These are phyloP conservation scores for Sclerurus mexicanus DNA, from an alignment of 2,113 vertebrate species.

Conservation along the genomic window DNA sequence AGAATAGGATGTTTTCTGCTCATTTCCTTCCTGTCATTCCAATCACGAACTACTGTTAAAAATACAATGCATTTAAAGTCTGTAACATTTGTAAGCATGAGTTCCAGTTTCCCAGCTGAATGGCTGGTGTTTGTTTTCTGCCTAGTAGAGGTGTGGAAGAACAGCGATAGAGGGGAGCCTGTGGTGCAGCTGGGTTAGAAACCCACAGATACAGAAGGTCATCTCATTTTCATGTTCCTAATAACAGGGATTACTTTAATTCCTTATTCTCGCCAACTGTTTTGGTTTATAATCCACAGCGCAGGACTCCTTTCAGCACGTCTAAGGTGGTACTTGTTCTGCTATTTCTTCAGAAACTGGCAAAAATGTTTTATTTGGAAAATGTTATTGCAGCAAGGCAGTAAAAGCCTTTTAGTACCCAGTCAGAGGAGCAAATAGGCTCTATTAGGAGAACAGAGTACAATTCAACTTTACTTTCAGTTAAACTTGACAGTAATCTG, in stretches of 20 bases:
- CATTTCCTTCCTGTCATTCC: conserved; percentile 58
- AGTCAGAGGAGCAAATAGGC: background rate
- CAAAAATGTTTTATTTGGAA: conserved; percentile 3
- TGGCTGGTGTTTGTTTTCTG: background rate
- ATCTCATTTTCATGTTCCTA: conserved; percentile 19
- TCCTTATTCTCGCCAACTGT: conserved; percentile 30
- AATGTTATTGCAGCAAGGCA: background rate
- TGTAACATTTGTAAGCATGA: background rate
- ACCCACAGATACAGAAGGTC: background rate
- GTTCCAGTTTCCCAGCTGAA: background rate
- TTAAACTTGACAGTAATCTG: background rate
- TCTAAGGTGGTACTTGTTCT: background rate
- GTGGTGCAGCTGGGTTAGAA: background rate
- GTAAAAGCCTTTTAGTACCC: background rate
- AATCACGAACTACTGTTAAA: conserved; percentile 45
- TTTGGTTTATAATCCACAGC: background rate
- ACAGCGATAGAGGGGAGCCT: background rate
- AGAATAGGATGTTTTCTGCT: conserved; percentile 48
- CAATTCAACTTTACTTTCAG: background rate
- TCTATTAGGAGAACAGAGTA: background rate
- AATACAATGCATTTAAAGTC: conserved; percentile 19
- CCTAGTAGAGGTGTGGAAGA: background rate
- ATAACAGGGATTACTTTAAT: conserved; percentile 49
- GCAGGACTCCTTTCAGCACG: background rate
- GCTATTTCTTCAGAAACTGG: background rate